Conservation (phyloP, 2,113 vertebrate genomes). For the Amphilophus citrinellus region DNA sequence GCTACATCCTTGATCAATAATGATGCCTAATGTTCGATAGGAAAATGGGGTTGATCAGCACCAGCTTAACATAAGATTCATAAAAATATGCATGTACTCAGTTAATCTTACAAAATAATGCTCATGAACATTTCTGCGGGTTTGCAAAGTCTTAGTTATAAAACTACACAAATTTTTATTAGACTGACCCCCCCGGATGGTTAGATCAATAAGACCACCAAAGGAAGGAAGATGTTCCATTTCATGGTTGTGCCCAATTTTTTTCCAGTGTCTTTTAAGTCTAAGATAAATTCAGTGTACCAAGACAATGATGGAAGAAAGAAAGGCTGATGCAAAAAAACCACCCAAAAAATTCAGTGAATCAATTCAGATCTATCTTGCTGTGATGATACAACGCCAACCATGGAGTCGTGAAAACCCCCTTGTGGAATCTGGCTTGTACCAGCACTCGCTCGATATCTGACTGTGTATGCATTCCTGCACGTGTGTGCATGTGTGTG, state of each 20-base stretch:
- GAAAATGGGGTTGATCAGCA: background rate
- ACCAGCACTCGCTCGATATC: background rate
- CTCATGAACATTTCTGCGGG: background rate
- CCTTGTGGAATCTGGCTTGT: conserved; percentile 14
- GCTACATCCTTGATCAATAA: background rate
- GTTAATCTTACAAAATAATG: background rate
- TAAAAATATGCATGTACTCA: background rate
- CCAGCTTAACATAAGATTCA: background rate
- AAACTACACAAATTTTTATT: background rate
- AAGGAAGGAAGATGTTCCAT: background rate
- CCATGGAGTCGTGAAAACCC: conserved; percentile 21
- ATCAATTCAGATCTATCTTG: conserved; percentile 37
- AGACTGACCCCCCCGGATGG: background rate
- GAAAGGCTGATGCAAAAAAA: conserved; percentile 20
- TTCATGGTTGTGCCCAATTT: background rate
- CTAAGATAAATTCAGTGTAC: conserved; percentile 2
- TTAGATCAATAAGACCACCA: background rate
- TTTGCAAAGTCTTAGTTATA: background rate
- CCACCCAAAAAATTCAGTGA: conserved; percentile 12
- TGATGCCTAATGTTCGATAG: background rate
- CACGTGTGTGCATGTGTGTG: background rate
- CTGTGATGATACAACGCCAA: conserved; percentile 40
- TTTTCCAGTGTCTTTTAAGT: background rate
- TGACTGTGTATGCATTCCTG: background rate
- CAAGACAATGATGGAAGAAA: conserved; percentile 6